Evolutionary conservation across 2,113 vertebrate genomes (phyloP).

Genomic region (Talpa occidentalis): DNA sequence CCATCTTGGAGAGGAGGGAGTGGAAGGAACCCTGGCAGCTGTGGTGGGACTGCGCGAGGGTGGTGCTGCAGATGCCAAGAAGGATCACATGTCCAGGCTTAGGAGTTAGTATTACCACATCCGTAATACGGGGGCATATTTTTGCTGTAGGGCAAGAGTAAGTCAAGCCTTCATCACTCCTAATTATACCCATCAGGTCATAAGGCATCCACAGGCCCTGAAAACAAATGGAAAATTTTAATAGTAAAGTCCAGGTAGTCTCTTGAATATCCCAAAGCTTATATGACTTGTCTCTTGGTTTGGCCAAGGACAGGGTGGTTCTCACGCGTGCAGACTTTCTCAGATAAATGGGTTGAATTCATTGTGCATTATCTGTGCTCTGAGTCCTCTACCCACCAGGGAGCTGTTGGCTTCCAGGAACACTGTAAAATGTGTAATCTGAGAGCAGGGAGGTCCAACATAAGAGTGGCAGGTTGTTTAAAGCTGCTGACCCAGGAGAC

Average conservation of each 20-base stretch:
- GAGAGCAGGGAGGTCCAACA: not conserved
- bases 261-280: not conserved
- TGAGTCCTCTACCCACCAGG: not conserved
- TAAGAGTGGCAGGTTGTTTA: not conserved
- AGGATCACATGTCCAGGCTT: constrained; percentile 18
- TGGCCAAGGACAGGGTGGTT: not conserved
- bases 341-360: not conserved
- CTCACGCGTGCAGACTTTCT: not conserved
- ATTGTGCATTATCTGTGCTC: not conserved
- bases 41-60: not conserved
- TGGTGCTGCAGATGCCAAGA: not conserved
- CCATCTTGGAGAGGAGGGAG: not conserved
- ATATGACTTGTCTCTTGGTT: not conserved
- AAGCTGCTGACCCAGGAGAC: not conserved
- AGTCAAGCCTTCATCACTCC: constrained; percentile 36
- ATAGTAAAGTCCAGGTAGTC: not conserved
- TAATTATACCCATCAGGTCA: constrained; percentile 56
- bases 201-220: not conserved
- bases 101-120: constrained; percentile 18
- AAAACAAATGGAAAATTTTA: constrained; percentile 4
- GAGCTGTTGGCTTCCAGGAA: not conserved
- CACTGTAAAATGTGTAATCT: not conserved
- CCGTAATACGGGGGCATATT: not conserved
- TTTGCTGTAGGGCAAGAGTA: constrained; percentile 44
- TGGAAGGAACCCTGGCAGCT: not conserved